Conservation (phyloP, 2,888 invertebrate species). For the Blastobasis adustella region DNA sequence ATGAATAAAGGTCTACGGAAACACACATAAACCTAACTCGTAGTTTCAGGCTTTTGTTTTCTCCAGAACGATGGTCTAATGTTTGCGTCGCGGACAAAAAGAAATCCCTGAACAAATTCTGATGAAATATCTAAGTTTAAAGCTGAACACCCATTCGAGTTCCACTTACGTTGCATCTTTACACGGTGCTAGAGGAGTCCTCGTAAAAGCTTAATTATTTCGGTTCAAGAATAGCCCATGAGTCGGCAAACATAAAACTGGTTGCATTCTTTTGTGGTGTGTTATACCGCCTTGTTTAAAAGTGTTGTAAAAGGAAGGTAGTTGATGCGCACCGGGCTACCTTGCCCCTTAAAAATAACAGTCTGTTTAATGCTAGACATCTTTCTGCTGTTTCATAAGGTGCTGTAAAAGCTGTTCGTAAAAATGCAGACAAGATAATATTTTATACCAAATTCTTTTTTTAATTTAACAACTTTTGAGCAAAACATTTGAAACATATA, state of each 20-base stretch:
- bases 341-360: slow-evolving; percentile 42
- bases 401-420: slow-evolving; percentile 6
- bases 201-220: slow-evolving; percentile 72
- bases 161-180: slow-evolving; percentile 37
- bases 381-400: slow-evolving; percentile 5
- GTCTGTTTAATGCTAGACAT: slow-evolving; percentile 3
- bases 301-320: slow-evolving; percentile 70
- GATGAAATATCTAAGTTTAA: slow-evolving; percentile 29
- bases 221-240: slow-evolving; percentile 46
- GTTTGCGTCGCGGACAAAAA: too few relatives aligned
- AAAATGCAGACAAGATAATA: background rate
- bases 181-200: slow-evolving; percentile 43
- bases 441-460: too few relatives aligned
- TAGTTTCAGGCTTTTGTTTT: too few relatives aligned
- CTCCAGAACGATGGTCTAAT: too few relatives aligned
- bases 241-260: slow-evolving; percentile 61
- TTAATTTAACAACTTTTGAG: too few relatives aligned
- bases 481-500: too few relatives aligned
- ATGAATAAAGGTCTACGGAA: too few relatives aligned
- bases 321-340: slow-evolving; percentile 32
- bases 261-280: slow-evolving; percentile 52
- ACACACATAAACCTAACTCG: too few relatives aligned
- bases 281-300: slow-evolving; percentile 62
- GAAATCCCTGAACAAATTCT: too few relatives aligned
- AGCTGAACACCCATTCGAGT: slow-evolving; percentile 17